Percentiles rank a stretch among this genome's conserved stretches.
These are phyloP conservation scores for Paramormyrops hopkinsi DNA, from an alignment of 2,797 vertebrate genomes.

Conservation along the genomic window DNA sequence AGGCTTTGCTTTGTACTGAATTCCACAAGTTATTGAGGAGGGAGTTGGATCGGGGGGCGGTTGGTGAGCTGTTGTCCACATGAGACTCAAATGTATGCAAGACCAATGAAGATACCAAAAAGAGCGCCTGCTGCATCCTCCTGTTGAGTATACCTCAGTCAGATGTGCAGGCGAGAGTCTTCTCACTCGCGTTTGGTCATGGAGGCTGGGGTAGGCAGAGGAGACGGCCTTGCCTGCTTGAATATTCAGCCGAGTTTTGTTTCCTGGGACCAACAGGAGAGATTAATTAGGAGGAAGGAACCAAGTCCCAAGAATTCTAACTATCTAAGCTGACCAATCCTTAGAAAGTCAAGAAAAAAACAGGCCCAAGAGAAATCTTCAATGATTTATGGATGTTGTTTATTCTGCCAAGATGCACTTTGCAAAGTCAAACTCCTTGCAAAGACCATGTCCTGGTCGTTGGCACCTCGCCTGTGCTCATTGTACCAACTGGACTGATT, in stretches of 20 bases:
- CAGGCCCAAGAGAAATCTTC: neutral
- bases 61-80: neutral
- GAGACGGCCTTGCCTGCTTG: neutral
- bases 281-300: neutral
- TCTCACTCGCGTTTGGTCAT: neutral
- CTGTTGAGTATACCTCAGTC: neutral
- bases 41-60: neutral
- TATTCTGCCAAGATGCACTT: neutral
- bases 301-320: neutral
- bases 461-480: neutral
- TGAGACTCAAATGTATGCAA: neutral
- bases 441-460: neutral
- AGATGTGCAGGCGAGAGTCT: neutral
- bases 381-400: neutral
- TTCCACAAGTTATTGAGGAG: neutral
- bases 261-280: neutral
- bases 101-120: neutral
- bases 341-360: neutral
- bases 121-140: neutral
- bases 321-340: neutral
- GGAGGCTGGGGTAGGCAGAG: neutral
- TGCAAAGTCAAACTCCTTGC: neutral
- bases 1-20: neutral
- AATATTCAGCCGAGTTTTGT: neutral
- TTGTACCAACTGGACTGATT: neutral